phyloP scores from a whole-genome alignment of 2,888 invertebrate species.

The Phytoseiulus persimilis region DNA sequence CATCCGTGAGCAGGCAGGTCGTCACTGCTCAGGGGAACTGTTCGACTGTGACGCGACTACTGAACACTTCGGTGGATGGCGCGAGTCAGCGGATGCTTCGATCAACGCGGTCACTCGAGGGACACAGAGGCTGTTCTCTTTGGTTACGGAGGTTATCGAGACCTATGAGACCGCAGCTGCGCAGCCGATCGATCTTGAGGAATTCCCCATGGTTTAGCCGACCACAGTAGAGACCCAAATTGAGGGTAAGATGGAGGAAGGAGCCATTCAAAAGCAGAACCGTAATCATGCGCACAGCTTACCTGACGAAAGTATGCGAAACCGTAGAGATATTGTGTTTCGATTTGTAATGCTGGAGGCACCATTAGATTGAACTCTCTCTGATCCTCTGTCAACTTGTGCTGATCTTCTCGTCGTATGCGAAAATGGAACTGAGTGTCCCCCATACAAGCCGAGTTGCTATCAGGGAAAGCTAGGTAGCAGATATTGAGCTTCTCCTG shows the following conservation, averaged over 20 bases:
- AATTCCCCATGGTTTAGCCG: neutral
- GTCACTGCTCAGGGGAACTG: neutral
- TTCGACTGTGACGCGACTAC: neutral
- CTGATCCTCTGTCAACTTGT: constrained; percentile 34
- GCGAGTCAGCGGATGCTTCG: neutral
- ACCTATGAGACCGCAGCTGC: neutral
- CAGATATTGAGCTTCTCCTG: constrained; percentile 95
- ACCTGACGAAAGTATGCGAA: constrained; percentile 93
- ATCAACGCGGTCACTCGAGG: neutral
- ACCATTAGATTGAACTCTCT: constrained; percentile 30
- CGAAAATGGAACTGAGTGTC: constrained; percentile 94
- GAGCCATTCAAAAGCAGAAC: too few relatives aligned
- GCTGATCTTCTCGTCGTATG: constrained; percentile 57
- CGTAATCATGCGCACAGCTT: neutral
- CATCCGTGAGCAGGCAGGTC: neutral
- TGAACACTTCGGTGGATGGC: neutral
- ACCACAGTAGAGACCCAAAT: too few relatives aligned
- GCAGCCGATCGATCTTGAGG: neutral
- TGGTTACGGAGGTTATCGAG: neutral
- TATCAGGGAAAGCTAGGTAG: constrained; percentile 96
- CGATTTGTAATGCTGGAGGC: constrained; percentile 67
- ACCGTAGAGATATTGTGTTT: constrained; percentile 82
- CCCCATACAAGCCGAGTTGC: constrained; percentile 97
- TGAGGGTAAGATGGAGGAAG: too few relatives aligned
- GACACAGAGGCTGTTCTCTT: neutral